These are phyloP conservation scores for Monochamus alternatus DNA, from an alignment of 2,888 invertebrate species.

Conservation along the genomic window DNA sequence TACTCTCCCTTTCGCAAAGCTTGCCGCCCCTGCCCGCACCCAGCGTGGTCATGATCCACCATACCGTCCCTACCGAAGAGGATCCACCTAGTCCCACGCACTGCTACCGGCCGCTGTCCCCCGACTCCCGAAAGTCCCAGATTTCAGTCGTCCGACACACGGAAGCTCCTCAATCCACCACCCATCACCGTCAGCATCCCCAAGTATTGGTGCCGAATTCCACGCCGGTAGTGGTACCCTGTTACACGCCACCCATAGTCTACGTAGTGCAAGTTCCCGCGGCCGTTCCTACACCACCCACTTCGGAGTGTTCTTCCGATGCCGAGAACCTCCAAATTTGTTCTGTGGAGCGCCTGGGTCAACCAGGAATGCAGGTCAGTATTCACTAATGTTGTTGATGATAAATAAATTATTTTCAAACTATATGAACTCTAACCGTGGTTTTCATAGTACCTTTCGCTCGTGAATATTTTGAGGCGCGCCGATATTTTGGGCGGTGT, in stretches of 20 bases:
- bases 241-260: slow-evolving; percentile 65
- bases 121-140: slow-evolving; percentile 49
- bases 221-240: slow-evolving; percentile 54
- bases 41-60: slow-evolving; percentile 78
- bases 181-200: background rate
- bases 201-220: slow-evolving; percentile 44
- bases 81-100: slow-evolving; percentile 61
- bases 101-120: slow-evolving; percentile 64
- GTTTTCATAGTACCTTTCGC: no score
- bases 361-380: slow-evolving; percentile 75
- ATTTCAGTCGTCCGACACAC: slow-evolving; percentile 39
- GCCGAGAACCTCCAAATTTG: slow-evolving; percentile 74
- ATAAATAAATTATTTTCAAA: no score
- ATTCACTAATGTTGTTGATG: background rate
- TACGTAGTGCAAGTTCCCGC: slow-evolving; percentile 69
- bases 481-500: no score
- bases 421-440: no score
- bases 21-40: slow-evolving; percentile 84
- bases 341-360: slow-evolving; percentile 44
- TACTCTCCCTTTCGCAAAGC: slow-evolving; percentile 83
- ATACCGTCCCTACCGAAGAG: slow-evolving; percentile 70
- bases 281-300: slow-evolving; percentile 77
- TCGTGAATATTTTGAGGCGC: no score
- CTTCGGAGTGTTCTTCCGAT: slow-evolving; percentile 82
- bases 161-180: slow-evolving; percentile 35